Evolutionary conservation across 2,797 vertebrate species (phyloP).

Genomic region (Cyclura pinguis): DNA sequence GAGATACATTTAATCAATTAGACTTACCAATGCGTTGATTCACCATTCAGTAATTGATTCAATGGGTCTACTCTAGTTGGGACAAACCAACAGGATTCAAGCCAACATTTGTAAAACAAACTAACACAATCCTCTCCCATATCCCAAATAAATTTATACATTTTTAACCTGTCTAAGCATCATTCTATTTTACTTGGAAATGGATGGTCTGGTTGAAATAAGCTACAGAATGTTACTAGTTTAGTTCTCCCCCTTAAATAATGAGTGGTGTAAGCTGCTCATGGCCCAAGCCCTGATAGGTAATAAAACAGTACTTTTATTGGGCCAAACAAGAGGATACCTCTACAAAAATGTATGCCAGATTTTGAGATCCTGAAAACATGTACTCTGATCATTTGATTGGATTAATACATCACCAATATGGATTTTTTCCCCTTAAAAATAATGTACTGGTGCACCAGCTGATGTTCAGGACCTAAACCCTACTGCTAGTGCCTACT

Average conservation of each 20-base stretch:
- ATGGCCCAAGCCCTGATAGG: not conserved
- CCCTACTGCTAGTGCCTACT: too few species aligned
- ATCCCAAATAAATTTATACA: not conserved
- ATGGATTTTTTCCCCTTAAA: not conserved
- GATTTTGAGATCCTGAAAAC: not conserved
- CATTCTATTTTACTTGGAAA: not conserved
- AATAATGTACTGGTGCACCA: not conserved
- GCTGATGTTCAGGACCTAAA: too few species aligned
- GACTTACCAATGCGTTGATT: too few species aligned
- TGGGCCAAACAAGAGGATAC: not conserved
- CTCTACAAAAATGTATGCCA: not conserved
- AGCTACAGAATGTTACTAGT: not conserved
- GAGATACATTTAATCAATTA: too few species aligned
- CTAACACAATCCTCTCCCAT: not conserved
- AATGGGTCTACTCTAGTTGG: too few species aligned
- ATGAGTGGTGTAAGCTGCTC: not conserved
- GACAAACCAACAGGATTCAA: too few species aligned
- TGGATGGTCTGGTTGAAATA: not conserved
- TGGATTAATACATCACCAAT: not conserved
- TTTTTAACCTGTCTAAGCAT: not conserved
- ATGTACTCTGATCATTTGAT: not conserved
- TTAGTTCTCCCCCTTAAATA: not conserved
- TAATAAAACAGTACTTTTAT: not conserved
- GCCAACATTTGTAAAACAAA: not conserved
- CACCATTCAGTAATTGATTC: too few species aligned